Conservation (phyloP, 1,140 invertebrate species). For the Laupala kohalensis region DNA sequence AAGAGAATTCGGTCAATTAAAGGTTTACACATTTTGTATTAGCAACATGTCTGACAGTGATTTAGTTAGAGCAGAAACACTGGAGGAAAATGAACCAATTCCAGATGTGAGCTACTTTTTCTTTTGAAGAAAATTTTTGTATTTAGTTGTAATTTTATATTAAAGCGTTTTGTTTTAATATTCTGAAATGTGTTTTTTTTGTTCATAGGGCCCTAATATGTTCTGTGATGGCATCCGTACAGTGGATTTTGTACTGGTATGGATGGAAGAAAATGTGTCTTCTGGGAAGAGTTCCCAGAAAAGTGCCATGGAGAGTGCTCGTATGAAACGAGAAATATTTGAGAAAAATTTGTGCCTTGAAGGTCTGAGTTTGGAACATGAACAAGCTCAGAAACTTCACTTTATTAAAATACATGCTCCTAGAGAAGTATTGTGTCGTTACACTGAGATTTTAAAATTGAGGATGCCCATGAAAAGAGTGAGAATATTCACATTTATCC, state of each 20-base stretch:
- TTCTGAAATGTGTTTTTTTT: no score
- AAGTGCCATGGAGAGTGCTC: constrained; percentile 10
- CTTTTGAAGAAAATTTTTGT: no score
- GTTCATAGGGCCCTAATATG: not conserved
- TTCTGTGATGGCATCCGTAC: constrained; percentile 20
- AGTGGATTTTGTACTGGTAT: constrained; percentile 28
- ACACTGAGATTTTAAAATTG: constrained; percentile 86
- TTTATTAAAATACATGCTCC: constrained; percentile 75
- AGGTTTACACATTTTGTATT: no score
- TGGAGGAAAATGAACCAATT: no score
- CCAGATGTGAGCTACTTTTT: no score
- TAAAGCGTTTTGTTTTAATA: no score
- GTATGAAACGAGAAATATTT: constrained; percentile 22
- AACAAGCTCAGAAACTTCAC: constrained; percentile 21
- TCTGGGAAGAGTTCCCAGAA: constrained; percentile 2
- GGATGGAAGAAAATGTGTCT: constrained; percentile 11
- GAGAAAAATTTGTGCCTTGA: constrained; percentile 27
- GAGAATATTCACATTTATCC: constrained; percentile 7
- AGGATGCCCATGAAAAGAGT: constrained; percentile 90
- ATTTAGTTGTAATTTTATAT: no score
- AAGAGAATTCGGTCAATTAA: no score
- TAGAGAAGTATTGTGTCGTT: constrained; percentile 66
- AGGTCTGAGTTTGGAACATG: constrained; percentile 21
- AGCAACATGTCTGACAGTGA: no score
- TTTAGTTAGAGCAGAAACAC: no score